phyloP scores from a whole-genome alignment of 2,888 invertebrate genomes.

The Nebria brevicollis region DNA sequence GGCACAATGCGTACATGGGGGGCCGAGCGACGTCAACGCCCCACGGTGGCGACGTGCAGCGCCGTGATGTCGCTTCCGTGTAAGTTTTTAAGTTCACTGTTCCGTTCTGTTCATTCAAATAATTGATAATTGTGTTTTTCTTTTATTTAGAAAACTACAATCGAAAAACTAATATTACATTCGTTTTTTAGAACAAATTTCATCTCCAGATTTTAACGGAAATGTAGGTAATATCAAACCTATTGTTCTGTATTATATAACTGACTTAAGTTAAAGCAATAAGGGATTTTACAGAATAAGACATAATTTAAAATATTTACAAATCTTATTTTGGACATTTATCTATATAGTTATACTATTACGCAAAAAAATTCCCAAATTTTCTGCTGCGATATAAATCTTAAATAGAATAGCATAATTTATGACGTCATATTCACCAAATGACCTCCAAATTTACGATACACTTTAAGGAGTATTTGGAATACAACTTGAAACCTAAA shows the following conservation, averaged over 20 bases:
- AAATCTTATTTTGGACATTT: not conserved
- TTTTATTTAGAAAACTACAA: too few relatives aligned
- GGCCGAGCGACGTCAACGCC: conserved; percentile 15
- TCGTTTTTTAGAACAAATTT: too few relatives aligned
- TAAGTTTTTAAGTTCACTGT: not conserved
- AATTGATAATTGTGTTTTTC: too few relatives aligned
- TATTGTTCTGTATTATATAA: too few relatives aligned
- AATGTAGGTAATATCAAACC: too few relatives aligned
- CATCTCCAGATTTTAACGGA: too few relatives aligned
- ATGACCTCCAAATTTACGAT: conserved; percentile 30
- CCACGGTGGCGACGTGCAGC: conserved; percentile 14
- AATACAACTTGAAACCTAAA: not conserved
- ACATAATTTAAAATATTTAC: too few relatives aligned
- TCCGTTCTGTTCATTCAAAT: too few relatives aligned
- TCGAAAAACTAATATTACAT: too few relatives aligned
- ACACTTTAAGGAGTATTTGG: not conserved
- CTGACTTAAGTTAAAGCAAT: too few relatives aligned
- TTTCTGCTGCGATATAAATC: not conserved
- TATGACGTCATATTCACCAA: conserved; percentile 26
- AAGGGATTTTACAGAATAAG: too few relatives aligned
- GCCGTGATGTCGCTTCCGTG: conserved; percentile 10
- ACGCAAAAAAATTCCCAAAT: not conserved
- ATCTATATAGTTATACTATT: not conserved
- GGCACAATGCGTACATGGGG: conserved; percentile 39
- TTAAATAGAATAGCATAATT: conserved; percentile 17